Base-by-base conservation (phyloP, 2,113 vertebrate genomes). In the Serinus canaria region DNA sequence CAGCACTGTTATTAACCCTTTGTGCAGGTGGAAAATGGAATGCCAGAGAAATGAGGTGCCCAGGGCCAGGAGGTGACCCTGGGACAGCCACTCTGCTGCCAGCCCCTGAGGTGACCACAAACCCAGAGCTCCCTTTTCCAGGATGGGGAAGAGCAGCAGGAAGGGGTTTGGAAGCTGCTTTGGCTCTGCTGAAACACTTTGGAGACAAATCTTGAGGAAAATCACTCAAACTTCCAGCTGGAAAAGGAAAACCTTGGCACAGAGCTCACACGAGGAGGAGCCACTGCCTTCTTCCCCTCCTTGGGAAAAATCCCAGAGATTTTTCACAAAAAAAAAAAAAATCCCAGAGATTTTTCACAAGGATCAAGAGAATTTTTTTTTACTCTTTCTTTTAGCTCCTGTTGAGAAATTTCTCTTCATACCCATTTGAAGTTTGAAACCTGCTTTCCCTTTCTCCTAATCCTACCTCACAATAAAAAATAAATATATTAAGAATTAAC, bases 1-100 rank as follows among this genome's bases (percentile, higher is more conserved):
- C 77, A 50, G 75, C 19, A 7, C 55, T 93, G 67, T 83, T 9
- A 90, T 94, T 91, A 96, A 56, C 19, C 59, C 17, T 17, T 90
- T 31, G 1, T 44, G 4, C 15, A n/a, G 67, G 3, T 56, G 85
- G 82, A 62, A 80, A 97, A 90, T 35, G 56, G n/a, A 58, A 43
- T 73, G 78, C 17, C 70, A 33, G 50, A 67, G 82, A 11, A 58
- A 63, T 5, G 46, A 74, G 63, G 52, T 17, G 81, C 75, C 78
- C 2, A 0, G 3, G 37, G 68, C 68, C 84, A 55, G 35, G 53
- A n/a, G 56, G 50, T 72, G 77, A 76, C 76, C 63, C 88, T 28
- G 63, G 2, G 84, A 49, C 67, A 53, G 10, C 44, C 4, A 3
- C 68, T 39, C 15, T 1, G n/a, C 80, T 87, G 41, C 56, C 49